Conservation (phyloP, 64 coral and sea anemone species). For the Montipora efflorescens region DNA sequence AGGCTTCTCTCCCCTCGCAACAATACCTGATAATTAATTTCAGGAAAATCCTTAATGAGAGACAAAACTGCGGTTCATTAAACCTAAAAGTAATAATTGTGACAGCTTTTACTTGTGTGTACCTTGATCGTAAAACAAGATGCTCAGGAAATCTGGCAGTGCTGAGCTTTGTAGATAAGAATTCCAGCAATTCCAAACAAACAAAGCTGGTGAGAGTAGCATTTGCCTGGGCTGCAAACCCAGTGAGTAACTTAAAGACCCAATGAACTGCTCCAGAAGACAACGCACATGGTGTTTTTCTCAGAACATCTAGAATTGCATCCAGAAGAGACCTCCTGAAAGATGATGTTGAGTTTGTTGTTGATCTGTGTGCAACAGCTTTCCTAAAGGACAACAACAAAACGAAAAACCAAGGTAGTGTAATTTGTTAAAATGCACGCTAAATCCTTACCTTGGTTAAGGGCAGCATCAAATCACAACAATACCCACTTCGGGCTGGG, state of each 20-base stretch:
- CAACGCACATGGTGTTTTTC: slow-evolving; percentile 45
- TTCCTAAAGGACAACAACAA: slow-evolving; percentile 39
- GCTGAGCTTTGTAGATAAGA: slow-evolving; percentile 67
- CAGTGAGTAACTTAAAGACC: slow-evolving; percentile 78
- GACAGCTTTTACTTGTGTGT: background rate
- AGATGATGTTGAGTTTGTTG: slow-evolving; percentile 40
- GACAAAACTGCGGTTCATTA: no score
- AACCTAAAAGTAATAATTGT: no score
- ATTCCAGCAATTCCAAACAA: slow-evolving; percentile 76
- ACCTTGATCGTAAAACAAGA: slow-evolving; percentile 52
- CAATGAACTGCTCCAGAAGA: slow-evolving; percentile 86
- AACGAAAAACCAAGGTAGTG: background rate
- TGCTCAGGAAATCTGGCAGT: slow-evolving; percentile 37
- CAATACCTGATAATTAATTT: background rate
- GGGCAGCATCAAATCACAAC: background rate
- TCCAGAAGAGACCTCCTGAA: slow-evolving; percentile 69
- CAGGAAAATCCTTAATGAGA: no score
- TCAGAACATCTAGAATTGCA: slow-evolving; percentile 81
- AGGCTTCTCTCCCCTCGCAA: no score
- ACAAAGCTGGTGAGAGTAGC: slow-evolving; percentile 43
- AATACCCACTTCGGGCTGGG: no score
- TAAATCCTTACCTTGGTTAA: no score
- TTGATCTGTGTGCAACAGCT: slow-evolving; percentile 44
- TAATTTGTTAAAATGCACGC: no score
- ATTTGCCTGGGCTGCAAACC: slow-evolving; percentile 74